phyloP scores from a whole-genome alignment of 1,140 invertebrate genomes.

The Hylaeus anthracinus region DNA sequence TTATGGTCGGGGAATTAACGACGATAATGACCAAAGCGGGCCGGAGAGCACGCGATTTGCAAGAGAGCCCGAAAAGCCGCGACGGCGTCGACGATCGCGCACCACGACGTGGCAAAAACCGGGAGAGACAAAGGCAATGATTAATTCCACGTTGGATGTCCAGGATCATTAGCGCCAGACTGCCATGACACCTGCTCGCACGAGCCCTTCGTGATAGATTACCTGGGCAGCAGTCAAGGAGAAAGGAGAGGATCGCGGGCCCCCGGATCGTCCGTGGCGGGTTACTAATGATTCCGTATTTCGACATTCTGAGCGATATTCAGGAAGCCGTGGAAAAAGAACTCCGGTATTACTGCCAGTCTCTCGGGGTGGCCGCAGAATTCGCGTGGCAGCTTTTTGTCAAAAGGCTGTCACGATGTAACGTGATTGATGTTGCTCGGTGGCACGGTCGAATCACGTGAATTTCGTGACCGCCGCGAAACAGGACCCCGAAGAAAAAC shows the following conservation, averaged over 20 bases:
- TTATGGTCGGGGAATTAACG: constrained; percentile 51
- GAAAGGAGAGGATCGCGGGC: constrained; percentile 45
- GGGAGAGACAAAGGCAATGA: constrained; percentile 75
- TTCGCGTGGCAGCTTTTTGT: constrained; percentile 71
- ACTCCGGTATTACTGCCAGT: constrained; percentile 52
- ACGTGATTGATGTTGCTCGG: constrained; percentile 63
- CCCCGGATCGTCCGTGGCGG: constrained; percentile 60
- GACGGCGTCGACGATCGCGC: constrained; percentile 17
- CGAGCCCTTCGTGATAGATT: constrained; percentile 79
- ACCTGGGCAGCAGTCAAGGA: constrained; percentile 54
- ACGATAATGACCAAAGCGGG: constrained; percentile 53
- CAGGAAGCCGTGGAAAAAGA: constrained; percentile 68
- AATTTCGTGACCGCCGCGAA: constrained; percentile 39
- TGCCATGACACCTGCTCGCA: constrained; percentile 76
- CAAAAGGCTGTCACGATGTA: constrained; percentile 65
- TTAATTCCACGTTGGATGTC: constrained; percentile 76
- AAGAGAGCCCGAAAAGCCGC: constrained; percentile 54
- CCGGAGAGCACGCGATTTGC: constrained; percentile 8
- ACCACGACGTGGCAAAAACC: constrained; percentile 56
- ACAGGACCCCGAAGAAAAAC: constrained; percentile 46
- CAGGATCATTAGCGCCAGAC: constrained; percentile 75
- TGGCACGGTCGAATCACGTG: constrained; percentile 32
- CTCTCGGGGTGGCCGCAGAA: constrained; percentile 61
- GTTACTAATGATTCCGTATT: constrained; percentile 78
- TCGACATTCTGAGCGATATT: constrained; percentile 71